These are phyloP conservation scores for Zaprionus lineosus DNA, from an alignment of 2,888 invertebrate genomes.

Conservation along the genomic window DNA sequence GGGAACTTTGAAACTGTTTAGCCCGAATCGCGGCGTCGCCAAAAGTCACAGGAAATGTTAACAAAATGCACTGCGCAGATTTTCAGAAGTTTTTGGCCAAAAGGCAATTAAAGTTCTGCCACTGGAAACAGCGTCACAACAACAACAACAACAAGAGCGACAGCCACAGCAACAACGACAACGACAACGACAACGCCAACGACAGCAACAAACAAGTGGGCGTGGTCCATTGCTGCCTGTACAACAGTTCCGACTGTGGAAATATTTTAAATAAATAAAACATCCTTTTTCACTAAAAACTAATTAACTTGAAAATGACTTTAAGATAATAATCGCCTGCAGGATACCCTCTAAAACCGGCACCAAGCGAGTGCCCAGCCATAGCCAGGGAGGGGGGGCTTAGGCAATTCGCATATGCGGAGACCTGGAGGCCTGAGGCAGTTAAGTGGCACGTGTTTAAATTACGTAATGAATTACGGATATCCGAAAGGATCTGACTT, in stretches of 20 bases:
- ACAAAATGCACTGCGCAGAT: constrained; percentile 84
- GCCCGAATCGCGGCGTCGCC: constrained; percentile 78
- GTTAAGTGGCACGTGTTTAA: too few species aligned
- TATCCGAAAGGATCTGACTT: too few species aligned
- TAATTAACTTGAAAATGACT: neutral
- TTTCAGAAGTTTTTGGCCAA: constrained; percentile 57
- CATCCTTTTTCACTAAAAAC: neutral
- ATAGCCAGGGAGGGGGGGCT: too few species aligned
- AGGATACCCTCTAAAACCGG: neutral
- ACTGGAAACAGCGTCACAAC: too few species aligned
- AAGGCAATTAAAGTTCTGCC: constrained; percentile 74
- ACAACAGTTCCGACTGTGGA: constrained; percentile 27
- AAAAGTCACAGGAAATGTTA: constrained; percentile 84
- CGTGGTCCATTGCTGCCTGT: too few species aligned
- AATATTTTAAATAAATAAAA: constrained; percentile 27
- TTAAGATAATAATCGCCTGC: neutral
- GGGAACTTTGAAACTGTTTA: neutral
- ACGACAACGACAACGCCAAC: constrained; percentile 12
- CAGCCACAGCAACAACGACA: constrained; percentile 6
- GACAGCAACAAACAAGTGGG: constrained; percentile 11
- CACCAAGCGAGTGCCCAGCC: too few species aligned
- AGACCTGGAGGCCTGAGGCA: too few species aligned
- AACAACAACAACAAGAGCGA: constrained; percentile 3
- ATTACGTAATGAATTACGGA: too few species aligned
- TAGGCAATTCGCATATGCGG: too few species aligned